Evolutionary conservation across 1,140 invertebrate species (phyloP), one percentile per base, ranked within the genome.

Genomic region (Apis cerana): DNA sequence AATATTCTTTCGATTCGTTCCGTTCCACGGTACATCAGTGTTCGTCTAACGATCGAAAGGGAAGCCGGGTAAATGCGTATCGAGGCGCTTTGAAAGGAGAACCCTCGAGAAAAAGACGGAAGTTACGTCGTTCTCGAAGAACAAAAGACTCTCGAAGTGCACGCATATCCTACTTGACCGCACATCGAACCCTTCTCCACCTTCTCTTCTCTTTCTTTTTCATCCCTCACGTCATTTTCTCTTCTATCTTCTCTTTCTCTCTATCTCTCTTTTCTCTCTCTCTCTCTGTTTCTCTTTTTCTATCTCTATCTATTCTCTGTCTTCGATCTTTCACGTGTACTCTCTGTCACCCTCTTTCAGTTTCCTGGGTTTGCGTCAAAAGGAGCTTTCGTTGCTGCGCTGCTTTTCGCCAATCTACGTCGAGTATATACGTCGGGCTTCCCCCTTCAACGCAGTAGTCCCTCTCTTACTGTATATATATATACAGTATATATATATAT

Each of bases 381-480:
- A 90, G 90, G 90, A 93, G 92, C 92, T 94, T 94, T 90, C 85
- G 90, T 92, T 93, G 92, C 93, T 94, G 93, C 93, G 93, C 92
- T 91, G 92, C 93, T 93, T 94, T 93, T 93, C 85, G 92, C 92
- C 93, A 94, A 93, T 93, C 89, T 90, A 88, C 88, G 85, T 89
- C 85, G 88, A 90, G 82, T 89, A 85, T 92, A 82, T 78, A 85
- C 74, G 65, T 88, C 86, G 83, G 84, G 89, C 88, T 91, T 92
- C 81, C 70, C 81, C 88, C 88, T 80, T 84, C 67, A 90, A 75
- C 74, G 86, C 83, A 86, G 86, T 80, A 88, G 75, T 87, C 71
- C 88, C 69, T 88, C 15, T 71, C 85, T 78, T 87, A 83, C 82
- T 88, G 83, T 43, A 43, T 67, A 33, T 67, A 67, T 71, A 19